Base-by-base conservation (phyloP, 2,888 invertebrate genomes). In the Tridacna gigas region DNA sequence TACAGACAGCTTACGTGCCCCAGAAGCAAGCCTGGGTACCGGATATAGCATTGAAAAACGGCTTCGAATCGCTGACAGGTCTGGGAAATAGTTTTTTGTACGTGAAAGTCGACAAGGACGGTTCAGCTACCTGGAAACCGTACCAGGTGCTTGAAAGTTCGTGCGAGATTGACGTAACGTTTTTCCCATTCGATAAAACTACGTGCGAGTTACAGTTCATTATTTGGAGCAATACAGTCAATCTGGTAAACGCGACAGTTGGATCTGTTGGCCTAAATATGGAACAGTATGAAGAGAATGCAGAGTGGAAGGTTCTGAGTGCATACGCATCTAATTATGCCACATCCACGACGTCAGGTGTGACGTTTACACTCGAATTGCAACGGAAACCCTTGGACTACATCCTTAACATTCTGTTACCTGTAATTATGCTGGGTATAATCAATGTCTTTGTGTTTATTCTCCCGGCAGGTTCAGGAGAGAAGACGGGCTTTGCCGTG, bases 181-280 rank as follows among this genome's bases (percentile, higher is more conserved):
- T 80, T 47, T 89, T 88, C 77, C 89, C 89, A 9, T 89, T 86
- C 61, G 89, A 89, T 63, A 85, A 80, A 71, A 83, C 88, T 11
- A 80, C 80, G n/a, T 89, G 89, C 60, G 77, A 83, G 22, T 60
- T 89, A 11, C 79, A 80, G 20, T 88, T 89, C 65, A 79, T 86
- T 20, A 84, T 88, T 28, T 89, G 87, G 86, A 85, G 87, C 69
- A 80, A 89, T 45, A 80, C 84, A 0, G 48, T 73, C 13, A 75
- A 74, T 28, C 74, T 73, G 0, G 83, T 89, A 0, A 80, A 67
- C 9, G 61, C 88, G 0, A 63, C 79, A 1, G 60, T 61, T 11
- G 90, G 89, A 11, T 51, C 65, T 26, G 66, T 77, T 0, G 88
- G 86, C 0, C 13, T 89, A 11, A 77, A 84, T 22, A 77, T 82